Base-by-base conservation (phyloP, 1,140 invertebrate species). In the Hirudo medicinalis region DNA sequence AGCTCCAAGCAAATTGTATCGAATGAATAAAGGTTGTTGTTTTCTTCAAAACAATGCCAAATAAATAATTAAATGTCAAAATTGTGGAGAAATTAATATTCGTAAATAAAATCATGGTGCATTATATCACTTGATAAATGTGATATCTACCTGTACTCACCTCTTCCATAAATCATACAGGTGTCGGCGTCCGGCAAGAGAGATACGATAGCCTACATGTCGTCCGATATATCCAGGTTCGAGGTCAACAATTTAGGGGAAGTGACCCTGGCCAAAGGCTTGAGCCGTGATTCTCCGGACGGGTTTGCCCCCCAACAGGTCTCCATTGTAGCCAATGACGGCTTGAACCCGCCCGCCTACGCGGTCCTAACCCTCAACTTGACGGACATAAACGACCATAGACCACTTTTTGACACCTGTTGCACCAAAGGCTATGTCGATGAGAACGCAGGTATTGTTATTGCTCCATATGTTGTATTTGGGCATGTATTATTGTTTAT, bases 301-400 rank as follows among this genome's bases (percentile, higher is more conserved):
- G 73, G 70, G 1, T 57, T 60, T 57, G 54, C 55, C 60, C 60
- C 29, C 22, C 70, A 69, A 66, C 70, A 67, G 70, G 22, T 74
- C 27, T 67, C 71, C 25, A 57, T 74, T 11, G 54, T 54, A 19
- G 73, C 70, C 40, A 67, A 49, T 5, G 70, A 72, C 40, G 54
- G 57, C n/a, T 29, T 57, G 25, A 43, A 54, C 20, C 40, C 32
- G 27, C 17, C 27, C 17, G 70, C 70, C 53, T 74, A 74, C n/a
- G 70, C n/a, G 2, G 67, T 71, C n/a, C 11, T 74, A 6, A 67
- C 25, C 36, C 70, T 74, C 25, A 53, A n/a, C 11, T 54, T 71
- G 40, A 71, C 20, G n/a, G 73, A 74, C 66, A 72, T 71, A 20
- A 74, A 74, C 55, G 73, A 74, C 67, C 60, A 74, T 36, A 55